Evolutionary conservation across 2,113 vertebrate species (phyloP), one percentile per base, ranked within the genome.

Genomic region (Bufo bufo): DNA sequence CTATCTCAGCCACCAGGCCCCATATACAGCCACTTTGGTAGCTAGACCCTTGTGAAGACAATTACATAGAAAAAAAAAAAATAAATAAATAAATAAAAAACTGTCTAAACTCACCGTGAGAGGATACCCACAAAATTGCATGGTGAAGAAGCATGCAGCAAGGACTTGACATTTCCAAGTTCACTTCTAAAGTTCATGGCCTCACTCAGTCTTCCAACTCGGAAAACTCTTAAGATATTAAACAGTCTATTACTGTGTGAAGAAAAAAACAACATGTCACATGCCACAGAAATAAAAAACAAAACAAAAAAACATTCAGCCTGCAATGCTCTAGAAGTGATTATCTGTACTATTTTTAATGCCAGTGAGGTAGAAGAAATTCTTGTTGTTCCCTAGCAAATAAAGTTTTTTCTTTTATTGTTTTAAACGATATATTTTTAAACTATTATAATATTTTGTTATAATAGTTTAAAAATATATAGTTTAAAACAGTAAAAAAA

Each of bases 111-210:
- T 95, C 90, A 98, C 97, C 97, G 94, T 84, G 97, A 97, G 66
- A 98, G 92, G 90, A 98, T 96, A 86, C 97, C 97, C 1, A 97
- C 94, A 89, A 97, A 96, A 89, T 95, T 97, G 79, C 84, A 91
- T 69, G 94, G 93, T 4, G 92, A 89, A 20, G 96, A 95, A 4
- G 95, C 95, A 23, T 98, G 97, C 11, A 97, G 92, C 77, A 97
- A 93, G 50, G 92, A 54, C 52, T 33, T 92, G 72, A 97, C 45
- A 1, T 96, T 97, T 82, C 95, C 95, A 0, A 97, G 89, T n/a
- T 92, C 89, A 16, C 92, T 92, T 81, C 88, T 88, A 90, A 98
- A 97, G 16, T 92, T 92, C 85, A 91, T 92, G 71, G 94, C 92
- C 93, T 98, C 96, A 77, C 89, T 93, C 50, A 91, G 90, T 94